Evolutionary conservation across 2,888 invertebrate genomes (phyloP).

Genomic region (Spisula subtruncata): DNA sequence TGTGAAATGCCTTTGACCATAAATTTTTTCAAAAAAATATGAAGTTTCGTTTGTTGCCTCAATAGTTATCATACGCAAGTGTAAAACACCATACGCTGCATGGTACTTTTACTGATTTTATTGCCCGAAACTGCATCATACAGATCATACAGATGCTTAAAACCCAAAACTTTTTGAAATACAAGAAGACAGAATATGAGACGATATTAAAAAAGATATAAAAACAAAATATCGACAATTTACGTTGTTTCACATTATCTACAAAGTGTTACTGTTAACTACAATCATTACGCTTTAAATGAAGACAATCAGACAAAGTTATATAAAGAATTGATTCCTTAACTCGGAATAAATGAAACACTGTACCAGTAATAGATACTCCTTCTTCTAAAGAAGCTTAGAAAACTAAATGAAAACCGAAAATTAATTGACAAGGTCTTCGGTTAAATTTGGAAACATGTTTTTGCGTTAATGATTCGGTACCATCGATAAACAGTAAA

Average conservation of each 20-base stretch:
- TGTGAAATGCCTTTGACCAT: too few relatives aligned
- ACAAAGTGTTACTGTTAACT: background rate
- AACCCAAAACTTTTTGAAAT: background rate
- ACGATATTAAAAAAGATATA: background rate
- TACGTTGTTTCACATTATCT: background rate
- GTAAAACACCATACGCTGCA: too few relatives aligned
- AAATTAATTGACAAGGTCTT: background rate
- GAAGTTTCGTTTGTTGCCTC: too few relatives aligned
- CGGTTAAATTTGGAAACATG: background rate
- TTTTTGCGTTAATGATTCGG: background rate
- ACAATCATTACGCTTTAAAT: background rate
- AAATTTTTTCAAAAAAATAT: too few relatives aligned
- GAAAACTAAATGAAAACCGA: background rate
- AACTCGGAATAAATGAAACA: background rate
- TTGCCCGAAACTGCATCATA: too few relatives aligned
- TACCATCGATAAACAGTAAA: background rate
- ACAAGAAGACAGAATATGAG: background rate
- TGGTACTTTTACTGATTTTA: too few relatives aligned
- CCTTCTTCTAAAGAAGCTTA: background rate
- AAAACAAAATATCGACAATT: background rate
- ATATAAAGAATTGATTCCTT: background rate
- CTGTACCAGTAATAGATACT: background rate
- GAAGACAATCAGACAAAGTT: background rate
- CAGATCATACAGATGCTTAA: too few relatives aligned
- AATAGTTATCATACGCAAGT: too few relatives aligned